phyloP scores from a whole-genome alignment of 2,797 vertebrate species.

The Sebastes alutus region DNA sequence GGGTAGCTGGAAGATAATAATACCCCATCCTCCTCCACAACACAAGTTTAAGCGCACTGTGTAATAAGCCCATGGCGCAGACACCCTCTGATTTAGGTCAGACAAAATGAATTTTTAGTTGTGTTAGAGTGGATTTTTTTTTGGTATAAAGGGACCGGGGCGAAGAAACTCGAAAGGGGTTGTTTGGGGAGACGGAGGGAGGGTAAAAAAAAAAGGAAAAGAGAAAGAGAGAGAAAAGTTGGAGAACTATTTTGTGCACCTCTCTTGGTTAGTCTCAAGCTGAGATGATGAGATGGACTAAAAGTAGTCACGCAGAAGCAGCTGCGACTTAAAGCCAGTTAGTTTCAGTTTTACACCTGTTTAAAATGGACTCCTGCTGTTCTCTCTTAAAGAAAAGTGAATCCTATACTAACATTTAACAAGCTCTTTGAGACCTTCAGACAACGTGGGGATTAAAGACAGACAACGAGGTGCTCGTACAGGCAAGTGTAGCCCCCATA shows the following conservation, averaged over 20 bases:
- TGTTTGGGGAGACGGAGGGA: conserved; percentile 79
- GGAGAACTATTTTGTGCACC: conserved; percentile 68
- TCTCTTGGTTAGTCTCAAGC: conserved; percentile 53
- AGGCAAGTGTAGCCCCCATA: background rate
- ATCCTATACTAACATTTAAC: background rate
- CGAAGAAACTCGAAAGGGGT: conserved; percentile 72
- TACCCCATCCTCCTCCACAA: conserved; percentile 90
- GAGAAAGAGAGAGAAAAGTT: conserved; percentile 60
- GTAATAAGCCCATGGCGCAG: conserved; percentile 86
- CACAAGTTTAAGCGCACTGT: conserved; percentile 84
- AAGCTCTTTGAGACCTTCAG: background rate
- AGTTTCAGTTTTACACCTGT: conserved; percentile 44
- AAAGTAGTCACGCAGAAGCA: conserved; percentile 8
- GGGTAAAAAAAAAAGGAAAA: conserved; percentile 54
- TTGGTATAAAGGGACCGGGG: conserved; percentile 79
- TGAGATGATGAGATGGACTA: conserved; percentile 28
- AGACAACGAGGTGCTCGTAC: background rate
- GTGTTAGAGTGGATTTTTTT: conserved; percentile 82
- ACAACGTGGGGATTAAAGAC: background rate
- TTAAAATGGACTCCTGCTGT: background rate
- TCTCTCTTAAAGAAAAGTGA: background rate
- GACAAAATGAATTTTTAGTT: conserved; percentile 90
- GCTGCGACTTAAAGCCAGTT: conserved; percentile 15
- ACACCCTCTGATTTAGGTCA: conserved; percentile 88
- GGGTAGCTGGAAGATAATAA: conserved; percentile 90